Evolutionary conservation across 2,113 vertebrate genomes (phyloP).

Genomic region (Telmatochromis sp.): DNA sequence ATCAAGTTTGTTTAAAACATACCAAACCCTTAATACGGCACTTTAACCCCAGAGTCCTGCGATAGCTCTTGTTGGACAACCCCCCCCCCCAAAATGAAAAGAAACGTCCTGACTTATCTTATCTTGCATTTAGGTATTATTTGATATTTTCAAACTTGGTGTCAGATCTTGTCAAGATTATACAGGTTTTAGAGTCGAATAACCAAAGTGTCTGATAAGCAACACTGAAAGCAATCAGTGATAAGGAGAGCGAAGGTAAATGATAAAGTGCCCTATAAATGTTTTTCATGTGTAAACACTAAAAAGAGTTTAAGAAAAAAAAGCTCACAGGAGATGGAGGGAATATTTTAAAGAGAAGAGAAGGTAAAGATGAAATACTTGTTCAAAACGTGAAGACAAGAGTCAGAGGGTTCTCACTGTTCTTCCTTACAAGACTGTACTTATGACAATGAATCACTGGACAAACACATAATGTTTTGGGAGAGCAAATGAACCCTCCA

Average conservation of each 20-base stretch:
- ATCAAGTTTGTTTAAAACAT: not conserved
- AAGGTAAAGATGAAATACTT: not conserved
- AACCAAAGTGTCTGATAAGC: not conserved
- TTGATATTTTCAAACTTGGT: not conserved
- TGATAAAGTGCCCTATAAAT: not conserved
- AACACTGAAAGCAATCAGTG: not conserved
- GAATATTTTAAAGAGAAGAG: not conserved
- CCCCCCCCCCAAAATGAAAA: not conserved
- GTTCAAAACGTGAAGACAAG: not conserved
- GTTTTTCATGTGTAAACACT: not conserved
- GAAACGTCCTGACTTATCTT: not conserved
- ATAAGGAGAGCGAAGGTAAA: not conserved
- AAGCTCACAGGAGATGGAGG: not conserved
- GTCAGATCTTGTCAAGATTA: not conserved
- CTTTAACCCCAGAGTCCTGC: not conserved
- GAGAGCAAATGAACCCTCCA: conserved; percentile 45
- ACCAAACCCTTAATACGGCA: not conserved
- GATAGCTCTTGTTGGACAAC: not conserved
- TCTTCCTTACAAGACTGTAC: not conserved
- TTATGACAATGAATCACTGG: conserved; percentile 28
- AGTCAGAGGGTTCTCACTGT: conserved; percentile 2
- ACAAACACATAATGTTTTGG: conserved; percentile 47
- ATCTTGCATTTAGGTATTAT: not conserved
- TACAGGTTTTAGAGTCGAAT: not conserved
- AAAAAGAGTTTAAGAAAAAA: not conserved